These are phyloP conservation scores for Phrynocephalus versicolor DNA, from an alignment of 2,113 vertebrate species.

Conservation along the genomic window DNA sequence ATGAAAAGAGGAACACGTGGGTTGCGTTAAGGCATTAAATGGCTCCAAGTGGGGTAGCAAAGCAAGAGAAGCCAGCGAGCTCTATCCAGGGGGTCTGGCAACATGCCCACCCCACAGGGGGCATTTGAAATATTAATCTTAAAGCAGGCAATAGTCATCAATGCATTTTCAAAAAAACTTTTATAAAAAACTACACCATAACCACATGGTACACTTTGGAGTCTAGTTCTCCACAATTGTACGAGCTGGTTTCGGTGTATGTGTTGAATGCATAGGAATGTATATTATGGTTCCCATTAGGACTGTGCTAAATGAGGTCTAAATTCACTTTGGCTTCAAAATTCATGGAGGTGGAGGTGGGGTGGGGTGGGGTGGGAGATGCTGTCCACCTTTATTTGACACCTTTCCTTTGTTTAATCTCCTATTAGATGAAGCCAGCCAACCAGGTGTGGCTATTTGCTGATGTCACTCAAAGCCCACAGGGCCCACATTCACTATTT, in stretches of 20 bases:
- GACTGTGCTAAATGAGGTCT: not conserved
- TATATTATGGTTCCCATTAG: no score
- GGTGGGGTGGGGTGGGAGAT: no score
- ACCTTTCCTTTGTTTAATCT: not conserved
- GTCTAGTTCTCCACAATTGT: not conserved
- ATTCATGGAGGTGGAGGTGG: not conserved
- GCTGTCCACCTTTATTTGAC: no score
- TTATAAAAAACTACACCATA: not conserved
- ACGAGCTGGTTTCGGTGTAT: not conserved
- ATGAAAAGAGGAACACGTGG: constrained; percentile 11
- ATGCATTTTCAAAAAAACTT: not conserved
- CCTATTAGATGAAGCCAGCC: not conserved
- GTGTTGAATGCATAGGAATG: no score
- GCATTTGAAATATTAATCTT: not conserved
- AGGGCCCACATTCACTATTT: no score
- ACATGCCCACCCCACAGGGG: not conserved
- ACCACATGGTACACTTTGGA: not conserved
- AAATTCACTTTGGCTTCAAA: not conserved
- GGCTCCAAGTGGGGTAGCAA: not conserved
- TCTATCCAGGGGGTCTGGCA: constrained; percentile 5
- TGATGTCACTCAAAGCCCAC: not conserved
- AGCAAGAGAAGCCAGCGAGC: not conserved
- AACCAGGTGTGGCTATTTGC: not conserved
- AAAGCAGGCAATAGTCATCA: not conserved
- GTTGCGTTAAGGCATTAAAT: constrained; percentile 1